Evolutionary conservation across 2,113 vertebrate species (phyloP), one percentile per base, ranked within the genome.

Genomic region (Hyperoodon ampullatus): DNA sequence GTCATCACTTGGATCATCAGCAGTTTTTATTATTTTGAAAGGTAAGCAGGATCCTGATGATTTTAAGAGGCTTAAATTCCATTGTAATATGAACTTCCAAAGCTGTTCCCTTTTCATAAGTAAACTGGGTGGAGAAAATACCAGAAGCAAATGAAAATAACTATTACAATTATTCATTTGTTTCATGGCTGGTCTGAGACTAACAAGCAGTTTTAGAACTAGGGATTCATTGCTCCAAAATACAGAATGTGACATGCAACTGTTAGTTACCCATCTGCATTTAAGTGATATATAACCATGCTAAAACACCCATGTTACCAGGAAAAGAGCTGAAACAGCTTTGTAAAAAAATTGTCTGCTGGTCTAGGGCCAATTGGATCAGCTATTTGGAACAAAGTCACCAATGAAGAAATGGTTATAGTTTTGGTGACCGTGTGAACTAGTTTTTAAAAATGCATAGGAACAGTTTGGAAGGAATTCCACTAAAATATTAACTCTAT

Each of bases 1-100:
- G 33, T 58, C 44, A 44, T 58, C 77, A 26, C 50, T 75, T 81
- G 72, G 24, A 50, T 74, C 61, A 82, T 63, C 50, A 97, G 19
- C 11, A 93, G 53, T 63, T 95, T 81, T 94, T 81, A 93, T 88
- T 53, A 88, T 93, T 95, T 96, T 84, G n/a, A 80, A 95, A 50
- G 23, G 6, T 80, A 80, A 95, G 30, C 26, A 85, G 66, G 82
- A 87, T 74, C 19, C 65, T 86, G 28, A 61, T 85, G 24, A 84
- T 88, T 88, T 97, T 87, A 93, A 94, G 83, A 81, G 58, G 50
- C 58, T 96, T 97, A 93, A 85, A 80, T 95, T 74, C 77, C 77
- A 71, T 35, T 80, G 8, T 80, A 94, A 74, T 24, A 61, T 65
- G 82, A 89, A 94, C 24, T 93, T 77, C 19, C 28, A 88, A 93